phyloP scores from a whole-genome alignment of 2,888 invertebrate genomes.

The Ethmia dodecea region DNA sequence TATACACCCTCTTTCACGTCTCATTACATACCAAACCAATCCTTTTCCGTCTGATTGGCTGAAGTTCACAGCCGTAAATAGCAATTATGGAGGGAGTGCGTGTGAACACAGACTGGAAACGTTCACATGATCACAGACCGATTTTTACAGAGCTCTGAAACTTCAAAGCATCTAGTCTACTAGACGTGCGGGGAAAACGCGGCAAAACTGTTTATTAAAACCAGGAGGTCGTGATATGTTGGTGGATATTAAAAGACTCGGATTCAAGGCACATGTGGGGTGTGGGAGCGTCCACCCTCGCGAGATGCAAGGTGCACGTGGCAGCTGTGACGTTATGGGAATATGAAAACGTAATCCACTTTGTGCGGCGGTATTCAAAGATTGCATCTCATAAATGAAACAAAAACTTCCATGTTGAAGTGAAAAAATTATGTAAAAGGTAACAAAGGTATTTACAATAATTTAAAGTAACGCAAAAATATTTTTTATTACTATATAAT shows the following conservation, averaged over 20 bases:
- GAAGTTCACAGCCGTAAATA: conserved; percentile 14
- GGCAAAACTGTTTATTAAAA: conserved; percentile 23
- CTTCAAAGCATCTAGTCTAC: conserved; percentile 23
- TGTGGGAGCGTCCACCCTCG: conserved; percentile 45
- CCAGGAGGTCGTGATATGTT: conserved; percentile 29
- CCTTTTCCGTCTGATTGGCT: too few relatives aligned
- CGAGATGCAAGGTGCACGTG: conserved; percentile 44
- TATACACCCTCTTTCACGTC: too few relatives aligned
- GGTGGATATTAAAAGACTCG: conserved; percentile 30
- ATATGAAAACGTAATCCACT: conserved; percentile 18
- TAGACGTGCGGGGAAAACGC: conserved; percentile 9
- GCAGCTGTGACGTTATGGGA: too few relatives aligned
- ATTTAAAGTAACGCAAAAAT: too few relatives aligned
- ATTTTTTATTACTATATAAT: too few relatives aligned
- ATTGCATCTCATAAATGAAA: too few relatives aligned
- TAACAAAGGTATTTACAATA: too few relatives aligned
- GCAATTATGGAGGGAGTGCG: conserved; percentile 28
- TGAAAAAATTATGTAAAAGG: too few relatives aligned
- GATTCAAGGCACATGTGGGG: conserved; percentile 45
- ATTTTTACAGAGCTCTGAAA: conserved; percentile 26
- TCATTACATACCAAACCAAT: too few relatives aligned
- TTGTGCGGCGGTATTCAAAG: too few relatives aligned
- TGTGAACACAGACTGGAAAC: conserved; percentile 49
- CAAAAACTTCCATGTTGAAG: too few relatives aligned
- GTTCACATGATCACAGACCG: conserved; percentile 48